A percentile compares a stretch with the other conserved stretches of the same genome.
Evolutionary conservation across 2,797 vertebrate species (phyloP).

Genomic region (Amniataba percoides): DNA sequence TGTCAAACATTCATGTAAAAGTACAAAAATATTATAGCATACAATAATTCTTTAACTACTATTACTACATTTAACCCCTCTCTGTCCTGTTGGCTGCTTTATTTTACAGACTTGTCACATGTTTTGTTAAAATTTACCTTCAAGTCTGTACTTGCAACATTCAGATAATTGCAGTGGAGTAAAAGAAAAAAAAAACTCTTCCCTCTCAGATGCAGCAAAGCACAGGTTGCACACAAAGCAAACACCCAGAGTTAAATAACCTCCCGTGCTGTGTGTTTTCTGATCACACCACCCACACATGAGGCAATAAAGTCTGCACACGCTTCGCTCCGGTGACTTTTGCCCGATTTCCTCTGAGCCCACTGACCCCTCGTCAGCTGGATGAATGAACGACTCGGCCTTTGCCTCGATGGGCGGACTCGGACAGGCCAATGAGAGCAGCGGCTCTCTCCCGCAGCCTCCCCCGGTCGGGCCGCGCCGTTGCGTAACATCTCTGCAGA

Average conservation of each 20-base stretch:
- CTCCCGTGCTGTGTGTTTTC: not conserved
- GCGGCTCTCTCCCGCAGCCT: slow-evolving; percentile 1
- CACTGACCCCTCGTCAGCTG: slow-evolving; percentile 32
- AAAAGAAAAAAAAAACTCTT: not conserved
- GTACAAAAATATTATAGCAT: too few relatives aligned
- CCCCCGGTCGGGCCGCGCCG: not conserved
- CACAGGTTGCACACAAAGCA: not conserved
- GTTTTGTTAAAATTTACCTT: not conserved
- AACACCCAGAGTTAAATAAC: not conserved
- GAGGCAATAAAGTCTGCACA: not conserved
- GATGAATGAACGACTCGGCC: slow-evolving; percentile 30
- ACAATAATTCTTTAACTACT: too few relatives aligned
- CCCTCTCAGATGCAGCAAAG: not conserved
- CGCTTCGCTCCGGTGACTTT: slow-evolving; percentile 32
- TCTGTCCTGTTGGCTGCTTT: not conserved
- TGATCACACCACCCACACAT: not conserved
- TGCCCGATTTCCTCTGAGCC: slow-evolving; percentile 52
- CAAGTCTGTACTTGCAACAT: not conserved
- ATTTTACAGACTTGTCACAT: not conserved
- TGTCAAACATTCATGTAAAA: not conserved
- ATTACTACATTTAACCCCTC: not conserved
- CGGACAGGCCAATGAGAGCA: slow-evolving; percentile 68
- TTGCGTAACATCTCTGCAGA: slow-evolving; percentile 69
- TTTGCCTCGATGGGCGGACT: slow-evolving; percentile 55
- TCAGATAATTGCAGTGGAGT: not conserved